phyloP scores from a whole-genome alignment of 2,113 vertebrate species.

The Chionis minor region DNA sequence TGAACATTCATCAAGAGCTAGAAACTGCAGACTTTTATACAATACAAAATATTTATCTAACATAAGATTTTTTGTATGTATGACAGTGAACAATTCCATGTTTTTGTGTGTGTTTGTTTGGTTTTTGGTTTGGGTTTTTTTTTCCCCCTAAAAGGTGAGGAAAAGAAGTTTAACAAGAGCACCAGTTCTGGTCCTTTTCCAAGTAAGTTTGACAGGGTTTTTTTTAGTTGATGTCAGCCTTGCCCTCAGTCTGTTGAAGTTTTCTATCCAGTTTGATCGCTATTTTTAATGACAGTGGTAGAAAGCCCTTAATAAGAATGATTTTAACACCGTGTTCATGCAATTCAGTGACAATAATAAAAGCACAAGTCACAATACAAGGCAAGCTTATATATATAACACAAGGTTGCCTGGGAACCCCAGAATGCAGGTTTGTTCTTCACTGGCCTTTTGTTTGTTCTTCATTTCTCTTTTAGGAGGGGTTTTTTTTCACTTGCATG shows the following conservation, averaged over 20 bases:
- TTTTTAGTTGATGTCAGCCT: neutral
- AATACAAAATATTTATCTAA: neutral
- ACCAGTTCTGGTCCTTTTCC: neutral
- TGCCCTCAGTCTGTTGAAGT: neutral
- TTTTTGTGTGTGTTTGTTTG: neutral
- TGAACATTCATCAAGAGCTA: neutral
- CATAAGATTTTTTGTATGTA: neutral
- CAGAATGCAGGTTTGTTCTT: neutral
- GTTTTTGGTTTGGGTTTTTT: neutral
- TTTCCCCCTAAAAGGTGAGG: neutral
- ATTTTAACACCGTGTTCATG: neutral
- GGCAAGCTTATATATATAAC: neutral
- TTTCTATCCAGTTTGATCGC: neutral
- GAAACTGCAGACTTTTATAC: neutral
- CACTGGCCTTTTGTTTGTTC: neutral
- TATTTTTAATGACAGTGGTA: neutral
- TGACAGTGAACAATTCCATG: neutral
- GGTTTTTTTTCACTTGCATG: neutral
- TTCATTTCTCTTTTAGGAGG: neutral
- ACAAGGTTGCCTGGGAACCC: neutral
- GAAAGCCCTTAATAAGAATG: neutral
- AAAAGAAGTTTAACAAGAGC: neutral
- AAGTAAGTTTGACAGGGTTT: neutral
- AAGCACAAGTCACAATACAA: neutral
- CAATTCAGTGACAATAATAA: neutral